Percentiles rank a stretch among this genome's conserved stretches.
These are phyloP conservation scores for Chymomyza fuscimana DNA, from an alignment of 2,888 invertebrate species.

Conservation along the genomic window DNA sequence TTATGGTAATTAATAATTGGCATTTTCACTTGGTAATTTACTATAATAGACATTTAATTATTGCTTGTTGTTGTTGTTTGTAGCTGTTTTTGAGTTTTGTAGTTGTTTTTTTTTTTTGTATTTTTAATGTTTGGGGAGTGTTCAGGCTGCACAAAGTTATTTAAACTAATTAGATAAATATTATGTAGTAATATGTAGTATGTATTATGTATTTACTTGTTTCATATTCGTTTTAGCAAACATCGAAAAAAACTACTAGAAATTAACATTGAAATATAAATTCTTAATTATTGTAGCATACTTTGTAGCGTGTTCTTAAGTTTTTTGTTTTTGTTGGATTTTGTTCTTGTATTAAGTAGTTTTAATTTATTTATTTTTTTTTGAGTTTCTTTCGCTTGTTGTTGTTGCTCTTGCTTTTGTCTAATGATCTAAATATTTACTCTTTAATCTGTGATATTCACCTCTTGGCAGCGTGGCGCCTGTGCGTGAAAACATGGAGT, in stretches of 20 bases:
- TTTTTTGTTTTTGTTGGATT: slow-evolving; percentile 12
- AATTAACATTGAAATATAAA: slow-evolving; percentile 43
- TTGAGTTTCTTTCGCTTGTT: slow-evolving; percentile 30
- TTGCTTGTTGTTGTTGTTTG: slow-evolving; percentile 10
- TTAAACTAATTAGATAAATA: slow-evolving; percentile 43
- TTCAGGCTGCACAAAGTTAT: slow-evolving; percentile 53
- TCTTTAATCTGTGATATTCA: slow-evolving; percentile 82
- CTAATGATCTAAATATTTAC: slow-evolving; percentile 79
- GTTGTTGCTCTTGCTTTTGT: slow-evolving; percentile 23
- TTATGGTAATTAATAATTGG: slow-evolving; percentile 48
- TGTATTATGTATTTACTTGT: slow-evolving; percentile 34
- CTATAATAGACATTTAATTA: slow-evolving; percentile 61
- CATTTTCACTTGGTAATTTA: slow-evolving; percentile 61
- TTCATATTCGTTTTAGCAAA: slow-evolving; percentile 56
- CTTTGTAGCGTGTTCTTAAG: slow-evolving; percentile 38
- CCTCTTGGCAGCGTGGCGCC: slow-evolving; percentile 85
- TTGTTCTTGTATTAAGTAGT: slow-evolving; percentile 22
- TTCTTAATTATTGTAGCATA: slow-evolving; percentile 66
- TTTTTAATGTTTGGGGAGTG: slow-evolving; percentile 12
- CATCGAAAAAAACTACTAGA: slow-evolving; percentile 50
- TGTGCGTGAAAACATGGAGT: slow-evolving; percentile 85
- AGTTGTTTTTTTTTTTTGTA: slow-evolving; percentile 31
- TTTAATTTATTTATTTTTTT: slow-evolving; percentile 24
- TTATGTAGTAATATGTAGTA: slow-evolving; percentile 22
- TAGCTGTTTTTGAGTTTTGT: slow-evolving; percentile 28